A percentile compares a stretch with the other conserved stretches of the same genome.
Conservation (phyloP, 2,113 vertebrate genomes). For the Agapornis roseicollis region DNA sequence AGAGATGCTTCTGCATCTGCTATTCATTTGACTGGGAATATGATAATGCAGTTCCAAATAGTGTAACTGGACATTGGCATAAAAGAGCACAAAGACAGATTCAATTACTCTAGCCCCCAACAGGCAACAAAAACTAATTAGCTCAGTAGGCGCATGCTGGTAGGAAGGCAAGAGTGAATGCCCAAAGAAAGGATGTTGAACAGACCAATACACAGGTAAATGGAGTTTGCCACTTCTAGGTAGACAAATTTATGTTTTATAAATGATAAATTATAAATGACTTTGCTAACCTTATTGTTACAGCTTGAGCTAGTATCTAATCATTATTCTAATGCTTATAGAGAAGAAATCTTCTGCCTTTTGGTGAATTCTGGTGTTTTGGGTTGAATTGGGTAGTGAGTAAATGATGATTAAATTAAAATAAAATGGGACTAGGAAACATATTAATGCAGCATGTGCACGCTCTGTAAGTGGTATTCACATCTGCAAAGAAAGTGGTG, state of each 20-base stretch:
- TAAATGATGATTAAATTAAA: background rate
- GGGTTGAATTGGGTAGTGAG: background rate
- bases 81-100: background rate
- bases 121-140: rapidly evolving
- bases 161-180: background rate
- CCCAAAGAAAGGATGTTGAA: rapidly evolving
- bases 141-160: rapidly evolving
- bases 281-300: background rate
- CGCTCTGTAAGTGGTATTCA: background rate
- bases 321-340: background rate
- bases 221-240: background rate
- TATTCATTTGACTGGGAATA: background rate
- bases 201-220: background rate
- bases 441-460: rapidly evolving
- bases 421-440: background rate
- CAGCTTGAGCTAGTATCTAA: background rate
- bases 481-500: background rate
- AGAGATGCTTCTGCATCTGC: background rate
- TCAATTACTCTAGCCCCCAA: rapidly evolving
- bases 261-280: background rate
- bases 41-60: background rate
- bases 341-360: background rate
- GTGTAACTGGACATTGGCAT: rapidly evolving
- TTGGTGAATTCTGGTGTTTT: background rate
- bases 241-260: background rate